Evolutionary conservation across 1,140 invertebrate genomes (phyloP).

Genomic region (Diorhabda elongata): DNA sequence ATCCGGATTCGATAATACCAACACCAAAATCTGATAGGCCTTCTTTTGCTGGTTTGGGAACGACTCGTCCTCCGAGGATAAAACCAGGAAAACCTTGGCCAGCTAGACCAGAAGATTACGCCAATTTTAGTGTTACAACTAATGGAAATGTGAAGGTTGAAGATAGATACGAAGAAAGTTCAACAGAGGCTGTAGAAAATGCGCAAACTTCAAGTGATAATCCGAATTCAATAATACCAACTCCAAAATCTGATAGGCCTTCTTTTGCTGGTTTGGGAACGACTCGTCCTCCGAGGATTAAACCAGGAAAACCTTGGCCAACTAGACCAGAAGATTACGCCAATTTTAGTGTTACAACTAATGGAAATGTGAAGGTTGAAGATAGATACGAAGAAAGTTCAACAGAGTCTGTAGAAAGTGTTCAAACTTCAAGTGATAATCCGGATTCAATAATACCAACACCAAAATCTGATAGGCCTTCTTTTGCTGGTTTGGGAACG

Average conservation of each 20-base stretch:
- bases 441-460: neutral
- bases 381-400: too few relatives aligned
- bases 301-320: too few relatives aligned
- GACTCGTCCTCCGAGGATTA: too few relatives aligned
- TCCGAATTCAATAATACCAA: too few relatives aligned
- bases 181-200: neutral
- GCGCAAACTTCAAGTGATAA: too few relatives aligned
- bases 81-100: constrained; percentile 21
- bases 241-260: too few relatives aligned
- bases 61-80: neutral
- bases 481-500: neutral
- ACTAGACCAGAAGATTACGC: too few relatives aligned
- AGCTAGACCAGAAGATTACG: constrained; percentile 14
- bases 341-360: too few relatives aligned
- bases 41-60: constrained; percentile 13
- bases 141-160: neutral
- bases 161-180: neutral
- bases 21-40: constrained; percentile 3
- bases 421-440: too few relatives aligned
- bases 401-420: too few relatives aligned
- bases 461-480: neutral
- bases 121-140: neutral
- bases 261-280: too few relatives aligned
- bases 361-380: too few relatives aligned
- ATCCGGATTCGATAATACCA: neutral